Evolutionary conservation across 2,888 invertebrate genomes (phyloP), one percentile per base, ranked within the genome.

Genomic region (Melanotus villosus): DNA sequence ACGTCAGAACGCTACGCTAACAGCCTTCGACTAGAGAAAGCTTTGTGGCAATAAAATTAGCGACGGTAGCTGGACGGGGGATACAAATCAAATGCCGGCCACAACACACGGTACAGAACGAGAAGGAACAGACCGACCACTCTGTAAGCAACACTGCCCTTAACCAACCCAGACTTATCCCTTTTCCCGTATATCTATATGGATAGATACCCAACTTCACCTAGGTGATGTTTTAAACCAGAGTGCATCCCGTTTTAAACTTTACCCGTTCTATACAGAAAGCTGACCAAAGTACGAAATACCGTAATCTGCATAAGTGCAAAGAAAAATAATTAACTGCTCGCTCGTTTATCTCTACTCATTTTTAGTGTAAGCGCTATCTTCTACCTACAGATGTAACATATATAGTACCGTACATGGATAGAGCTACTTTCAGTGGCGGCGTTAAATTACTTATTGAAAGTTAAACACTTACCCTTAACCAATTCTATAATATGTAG

Each of bases 281-380:
- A 26, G 58, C 68, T 68, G 72, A 70, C 72, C 72, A 66, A 68
- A 52, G 26, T 65, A 68, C 41, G 69, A 72, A 67, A 58, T 67
- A 43, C 56, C 45, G 70, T 65, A 75, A 75, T 75, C 70, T 73
- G 70, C 73, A 72, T 72, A 73, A 73, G 73, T 73, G 72, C 72
- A 72, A 64, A 58, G 70, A 70, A 70, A 72, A 72, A 70, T 72
- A 73, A 73, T 71, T 69, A 73, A 60, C 43, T 45, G 36, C 43
- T 41, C 16, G 38, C 50, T 52, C 58, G 50, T 58, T 68, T 60
- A 59, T 58, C 34, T 54, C 43, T 10, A 16, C 58, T 59, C 18
- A 14, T 58, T 65, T 65, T 58, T 47, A 30, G 23, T 50, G 23
- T 64, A 56, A 43, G 41, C 32, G 18, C 38, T 63, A 30, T 32